These are phyloP conservation scores for Phocoena sinus DNA, from an alignment of 2,113 vertebrate species.

Conservation along the genomic window DNA sequence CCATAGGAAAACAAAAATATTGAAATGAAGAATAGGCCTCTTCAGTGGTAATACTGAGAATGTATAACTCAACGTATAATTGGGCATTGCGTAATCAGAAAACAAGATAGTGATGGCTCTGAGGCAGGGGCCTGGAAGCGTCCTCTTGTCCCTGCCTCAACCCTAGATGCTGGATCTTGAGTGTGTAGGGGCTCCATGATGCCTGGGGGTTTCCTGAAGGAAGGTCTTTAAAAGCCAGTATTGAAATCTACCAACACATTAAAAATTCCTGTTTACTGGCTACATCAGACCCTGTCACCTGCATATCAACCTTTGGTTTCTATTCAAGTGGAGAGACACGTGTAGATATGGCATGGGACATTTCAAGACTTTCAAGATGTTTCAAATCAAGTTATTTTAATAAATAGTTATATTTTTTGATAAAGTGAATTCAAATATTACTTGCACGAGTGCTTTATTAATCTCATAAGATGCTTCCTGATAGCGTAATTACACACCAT, in stretches of 20 bases:
- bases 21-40: not conserved
- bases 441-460: not conserved
- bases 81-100: not conserved
- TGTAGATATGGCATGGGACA: not conserved
- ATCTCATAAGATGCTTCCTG: not conserved
- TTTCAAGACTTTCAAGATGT: not conserved
- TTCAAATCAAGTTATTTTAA: not conserved
- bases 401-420: constrained; percentile 30
- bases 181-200: fast-evolving
- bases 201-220: not conserved
- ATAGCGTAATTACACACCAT: not conserved
- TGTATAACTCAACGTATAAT: too few relatives aligned
- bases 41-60: not conserved
- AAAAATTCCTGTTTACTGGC: not conserved
- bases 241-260: not conserved
- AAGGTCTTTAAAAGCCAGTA: not conserved
- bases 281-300: not conserved
- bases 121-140: too few relatives aligned
- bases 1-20: not conserved
- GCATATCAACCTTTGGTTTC: not conserved
- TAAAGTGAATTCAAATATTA: constrained; percentile 2
- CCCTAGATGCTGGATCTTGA: not conserved
- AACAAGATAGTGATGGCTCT: fast-evolving
- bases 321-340: not conserved
- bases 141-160: fast-evolving